Base-by-base conservation (phyloP, 2,797 vertebrate species). In the Coracias cyanogaster region DNA sequence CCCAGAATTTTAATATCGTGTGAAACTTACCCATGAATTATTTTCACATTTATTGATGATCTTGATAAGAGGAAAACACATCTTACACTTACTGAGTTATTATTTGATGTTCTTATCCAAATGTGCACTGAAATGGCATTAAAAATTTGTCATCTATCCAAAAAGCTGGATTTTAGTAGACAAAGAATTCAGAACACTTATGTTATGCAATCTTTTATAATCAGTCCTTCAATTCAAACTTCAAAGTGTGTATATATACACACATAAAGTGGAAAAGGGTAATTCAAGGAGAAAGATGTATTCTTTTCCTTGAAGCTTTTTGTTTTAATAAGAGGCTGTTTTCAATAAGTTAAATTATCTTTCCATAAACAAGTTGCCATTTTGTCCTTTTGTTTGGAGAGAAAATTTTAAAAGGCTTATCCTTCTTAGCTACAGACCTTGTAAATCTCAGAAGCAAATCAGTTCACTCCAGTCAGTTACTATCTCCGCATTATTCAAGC, bases 131-230 rank as follows among this genome's bases (percentile, higher is more conserved):
- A 86, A 87, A 74, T 33, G 17, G 55, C 46, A 73, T 43, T 70
- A 82, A 60, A 86, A 69, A 55, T 78, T 65, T 95, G 67, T 71
- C 74, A 62, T 49, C 52, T 78, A 15, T 86, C 90, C 86, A 95
- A 88, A 89, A 92, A 73, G 7, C 21, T 67, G 86, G 78, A 82
- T 89, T 96, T 91, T 83, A 51, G 21, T 43, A 89, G 54, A 72
- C 33, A 88, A 96, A 84, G 77, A 82, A 86, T 93, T 69, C 48
- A 70, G 43, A 95, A 79, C 35, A 88, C 48, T 89, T 74, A 46
- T 8, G 22, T 93, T 88, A 90, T 86, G 71, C 33, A 93, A 77
- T 52, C 71, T 85, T 90, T 91, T 62, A 48, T 79, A 94, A 92
- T 51, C 12, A 7, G 22, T 49, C 31, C 74, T 77, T 58, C 81